Conservation (phyloP, 1,140 invertebrate genomes). For the Cryptotermes secundus region DNA sequence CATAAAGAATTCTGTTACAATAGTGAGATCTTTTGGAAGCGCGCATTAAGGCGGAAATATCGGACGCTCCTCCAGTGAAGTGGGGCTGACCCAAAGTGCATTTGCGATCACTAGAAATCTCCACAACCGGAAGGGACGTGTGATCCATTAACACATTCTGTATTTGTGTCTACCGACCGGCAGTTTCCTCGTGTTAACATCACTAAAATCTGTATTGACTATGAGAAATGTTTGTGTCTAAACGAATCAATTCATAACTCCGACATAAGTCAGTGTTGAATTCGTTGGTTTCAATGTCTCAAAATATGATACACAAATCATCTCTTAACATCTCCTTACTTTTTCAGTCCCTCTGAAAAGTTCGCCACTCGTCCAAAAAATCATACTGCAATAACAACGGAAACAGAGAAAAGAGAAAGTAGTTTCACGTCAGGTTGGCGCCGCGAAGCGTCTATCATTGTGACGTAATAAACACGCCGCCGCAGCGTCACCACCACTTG, state of each 20-base stretch:
- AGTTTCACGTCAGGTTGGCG: constrained; percentile 6
- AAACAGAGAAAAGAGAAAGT: not conserved
- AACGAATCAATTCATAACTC: not conserved
- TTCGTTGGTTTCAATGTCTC: not conserved
- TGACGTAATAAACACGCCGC: constrained; percentile 5
- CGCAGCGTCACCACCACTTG: not conserved
- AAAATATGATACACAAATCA: not conserved
- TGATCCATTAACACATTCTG: too few species aligned
- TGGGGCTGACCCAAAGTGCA: too few species aligned
- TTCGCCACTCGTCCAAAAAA: not conserved
- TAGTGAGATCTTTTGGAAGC: too few species aligned
- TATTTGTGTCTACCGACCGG: too few species aligned
- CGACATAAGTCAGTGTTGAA: not conserved
- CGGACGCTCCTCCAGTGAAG: too few species aligned
- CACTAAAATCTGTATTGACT: too few species aligned
- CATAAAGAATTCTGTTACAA: too few species aligned
- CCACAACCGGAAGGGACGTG: too few species aligned
- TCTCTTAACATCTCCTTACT: not conserved
- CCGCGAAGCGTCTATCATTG: not conserved
- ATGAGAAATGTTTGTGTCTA: not conserved
- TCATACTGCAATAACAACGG: not conserved
- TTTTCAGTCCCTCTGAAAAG: not conserved
- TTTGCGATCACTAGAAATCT: too few species aligned
- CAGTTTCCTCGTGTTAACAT: too few species aligned
- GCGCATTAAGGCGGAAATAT: too few species aligned